Evolutionary conservation across 2,113 vertebrate genomes (phyloP), one percentile per base, ranked within the genome.

Genomic region (Callopanchax toddi): DNA sequence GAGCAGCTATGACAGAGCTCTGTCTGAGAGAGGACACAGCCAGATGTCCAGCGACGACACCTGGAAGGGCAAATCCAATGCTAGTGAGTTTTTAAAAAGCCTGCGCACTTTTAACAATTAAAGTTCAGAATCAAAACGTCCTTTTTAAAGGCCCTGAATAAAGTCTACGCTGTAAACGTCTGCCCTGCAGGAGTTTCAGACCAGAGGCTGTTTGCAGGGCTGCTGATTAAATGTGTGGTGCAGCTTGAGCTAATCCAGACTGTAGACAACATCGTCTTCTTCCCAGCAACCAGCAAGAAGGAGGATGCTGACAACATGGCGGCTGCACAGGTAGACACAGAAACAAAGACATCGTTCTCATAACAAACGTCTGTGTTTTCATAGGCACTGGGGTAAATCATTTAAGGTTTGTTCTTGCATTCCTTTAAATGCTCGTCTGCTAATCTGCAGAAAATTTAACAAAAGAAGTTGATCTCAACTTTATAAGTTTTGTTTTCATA

Each of bases 241-340:
- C 97, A 99, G 88, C 87, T 99, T 66, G 97, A 99, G 59, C 78
- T 99, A 53, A 99, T 99, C 78, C 97, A 98, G 88, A 97, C 97
- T 67, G 94, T 99, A 13, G 97, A 99, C 88, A 98, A 96, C 78
- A 98, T 99, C 4, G 97, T 98, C 45, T 99, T 99, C 88, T 99
- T 92, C 76, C 96, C 97, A 5, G 91, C 97, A 8, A 99, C 96
- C 1, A 99, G 97, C 89, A 99, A 97, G 88, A 98, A 97, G 68
- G 97, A 99, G 59, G 97, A 99, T 66, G 97, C 96, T 1, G 96
- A 99, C 53, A 96, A 97, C 84, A 94, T 98, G 94, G 95, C 95
- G 22, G 96, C 97, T 22, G 97, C 96, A 61, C 96, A 98, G 95
- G 97, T 98, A 18, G 25, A n/a, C 1, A 5, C 4, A 12, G 48